A percentile compares a stretch with the other conserved stretches of the same genome.
Conservation (phyloP, 2,797 vertebrate genomes). For the Coreius guichenoti region DNA sequence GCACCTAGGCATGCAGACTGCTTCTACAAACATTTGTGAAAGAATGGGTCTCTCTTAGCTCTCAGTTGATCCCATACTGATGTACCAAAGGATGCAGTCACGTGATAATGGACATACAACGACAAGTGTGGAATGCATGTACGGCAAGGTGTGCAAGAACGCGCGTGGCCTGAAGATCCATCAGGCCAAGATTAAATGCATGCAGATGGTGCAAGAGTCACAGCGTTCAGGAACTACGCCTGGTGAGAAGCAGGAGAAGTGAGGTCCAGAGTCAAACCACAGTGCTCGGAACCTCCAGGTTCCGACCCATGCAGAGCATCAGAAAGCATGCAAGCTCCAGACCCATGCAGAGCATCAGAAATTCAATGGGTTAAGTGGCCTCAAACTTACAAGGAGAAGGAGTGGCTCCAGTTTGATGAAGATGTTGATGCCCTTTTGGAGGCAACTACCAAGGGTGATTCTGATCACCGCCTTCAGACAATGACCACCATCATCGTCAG, state of each 20-base stretch:
- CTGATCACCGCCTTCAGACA: neutral
- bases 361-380: neutral
- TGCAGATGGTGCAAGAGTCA: neutral
- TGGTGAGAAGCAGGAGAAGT: neutral
- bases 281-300: slow-evolving; percentile 32
- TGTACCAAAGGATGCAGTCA: too few relatives aligned
- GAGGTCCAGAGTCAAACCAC: slow-evolving; percentile 20
- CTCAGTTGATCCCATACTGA: too few relatives aligned
- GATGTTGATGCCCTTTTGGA: neutral
- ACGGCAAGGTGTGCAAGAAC: slow-evolving; percentile 33
- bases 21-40: too few relatives aligned
- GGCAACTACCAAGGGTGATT: slow-evolving; percentile 4
- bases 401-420: slow-evolving; percentile 18
- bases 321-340: neutral
- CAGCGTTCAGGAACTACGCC: slow-evolving; percentile 1
- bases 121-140: slow-evolving; percentile 4
- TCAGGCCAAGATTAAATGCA: slow-evolving; percentile 5
- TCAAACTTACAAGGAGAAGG: neutral
- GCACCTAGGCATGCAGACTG: too few relatives aligned
- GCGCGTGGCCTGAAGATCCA: slow-evolving; percentile 16
- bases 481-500: slow-evolving; percentile 20
- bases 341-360: neutral
- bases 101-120: neutral
- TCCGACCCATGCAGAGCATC: neutral
- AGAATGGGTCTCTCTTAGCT: too few relatives aligned